Percentiles rank a stretch among this genome's conserved stretches.
Evolutionary conservation across 2,888 invertebrate species (phyloP).

Genomic region (Noctuana brunneofusca): DNA sequence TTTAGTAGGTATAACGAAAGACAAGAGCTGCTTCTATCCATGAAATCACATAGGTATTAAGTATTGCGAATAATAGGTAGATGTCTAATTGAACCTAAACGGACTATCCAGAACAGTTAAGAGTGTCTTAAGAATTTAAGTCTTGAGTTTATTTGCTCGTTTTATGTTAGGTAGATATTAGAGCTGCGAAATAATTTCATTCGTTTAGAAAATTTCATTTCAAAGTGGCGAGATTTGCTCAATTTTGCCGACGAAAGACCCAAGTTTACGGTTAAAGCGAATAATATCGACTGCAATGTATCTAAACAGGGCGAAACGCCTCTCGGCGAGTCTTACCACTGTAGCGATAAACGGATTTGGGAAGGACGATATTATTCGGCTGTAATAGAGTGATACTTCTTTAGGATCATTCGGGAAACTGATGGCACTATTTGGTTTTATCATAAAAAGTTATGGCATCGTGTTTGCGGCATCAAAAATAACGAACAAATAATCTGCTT

Average conservation of each 20-base stretch:
- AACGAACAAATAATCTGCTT: conserved; percentile 61
- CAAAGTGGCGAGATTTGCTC: conserved; percentile 24
- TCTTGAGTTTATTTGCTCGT: background rate
- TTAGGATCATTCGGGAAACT: conserved; percentile 45
- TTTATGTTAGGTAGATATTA: background rate
- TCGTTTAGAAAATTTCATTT: conserved; percentile 17
- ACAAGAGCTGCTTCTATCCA: too few species aligned
- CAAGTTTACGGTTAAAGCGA: conserved; percentile 52
- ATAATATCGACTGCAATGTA: conserved; percentile 64
- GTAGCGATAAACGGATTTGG: conserved; percentile 74
- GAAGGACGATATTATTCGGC: conserved; percentile 47
- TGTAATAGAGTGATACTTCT: conserved; percentile 49
- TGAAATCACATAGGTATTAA: too few species aligned
- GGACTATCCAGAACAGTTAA: too few species aligned
- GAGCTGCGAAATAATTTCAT: conserved; percentile 18
- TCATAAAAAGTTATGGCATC: conserved; percentile 77
- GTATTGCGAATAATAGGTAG: too few species aligned
- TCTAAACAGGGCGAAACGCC: conserved; percentile 52
- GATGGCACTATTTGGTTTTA: conserved; percentile 73
- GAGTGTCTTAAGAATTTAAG: too few species aligned
- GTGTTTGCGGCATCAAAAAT: conserved; percentile 71
- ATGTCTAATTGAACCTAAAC: too few species aligned
- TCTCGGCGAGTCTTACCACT: conserved; percentile 56
- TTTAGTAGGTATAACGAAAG: too few species aligned
- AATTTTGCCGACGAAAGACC: conserved; percentile 40